Conservation (phyloP, 2,888 invertebrate genomes). For the Protula sp. region DNA sequence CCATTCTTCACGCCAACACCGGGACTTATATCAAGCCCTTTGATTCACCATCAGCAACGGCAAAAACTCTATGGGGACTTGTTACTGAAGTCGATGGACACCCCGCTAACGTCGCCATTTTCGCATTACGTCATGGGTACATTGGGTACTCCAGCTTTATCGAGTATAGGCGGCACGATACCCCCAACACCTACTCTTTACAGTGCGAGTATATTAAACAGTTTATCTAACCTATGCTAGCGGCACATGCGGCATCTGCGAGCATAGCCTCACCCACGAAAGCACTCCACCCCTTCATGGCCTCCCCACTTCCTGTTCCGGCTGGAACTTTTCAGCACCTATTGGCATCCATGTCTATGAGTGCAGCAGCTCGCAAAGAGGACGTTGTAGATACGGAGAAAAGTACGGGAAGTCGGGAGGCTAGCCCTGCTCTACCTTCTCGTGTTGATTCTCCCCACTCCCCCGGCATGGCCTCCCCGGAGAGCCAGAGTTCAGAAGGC, state of each 20-base stretch:
- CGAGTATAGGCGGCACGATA: no score
- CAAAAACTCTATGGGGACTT: background rate
- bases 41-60: background rate
- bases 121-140: no score
- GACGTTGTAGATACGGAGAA: background rate
- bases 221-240: no score
- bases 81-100: background rate
- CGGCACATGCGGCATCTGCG: no score
- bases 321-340: conserved; percentile 41
- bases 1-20: conserved; percentile 20
- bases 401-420: background rate
- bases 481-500: background rate
- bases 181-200: no score
- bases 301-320: conserved; percentile 20
- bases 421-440: no score
- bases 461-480: background rate
- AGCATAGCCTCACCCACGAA: no score
- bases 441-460: background rate
- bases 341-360: conserved; percentile 37
- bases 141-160: no score
- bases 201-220: no score
- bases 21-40: background rate
- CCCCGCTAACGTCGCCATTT: background rate
- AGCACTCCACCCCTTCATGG: background rate
- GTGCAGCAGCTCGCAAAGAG: conserved; percentile 17